Percentiles rank a stretch among this genome's conserved stretches.
These are phyloP conservation scores for Hippocampus zosterae DNA, from an alignment of 2,113 vertebrate genomes.

Conservation along the genomic window DNA sequence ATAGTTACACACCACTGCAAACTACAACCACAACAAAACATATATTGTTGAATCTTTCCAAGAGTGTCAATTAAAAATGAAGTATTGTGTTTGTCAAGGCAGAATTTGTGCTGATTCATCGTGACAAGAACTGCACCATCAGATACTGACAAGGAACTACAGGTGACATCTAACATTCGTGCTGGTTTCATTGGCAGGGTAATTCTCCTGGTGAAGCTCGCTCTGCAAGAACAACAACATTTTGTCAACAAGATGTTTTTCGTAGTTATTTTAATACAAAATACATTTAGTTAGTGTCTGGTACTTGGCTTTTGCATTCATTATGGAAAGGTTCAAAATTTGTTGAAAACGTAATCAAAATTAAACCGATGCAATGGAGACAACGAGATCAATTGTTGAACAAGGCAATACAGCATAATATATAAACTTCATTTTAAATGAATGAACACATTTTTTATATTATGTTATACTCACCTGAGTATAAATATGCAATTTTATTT, in stretches of 20 bases:
- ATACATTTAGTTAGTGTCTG: background rate
- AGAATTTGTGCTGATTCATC: background rate
- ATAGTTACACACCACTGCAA: background rate
- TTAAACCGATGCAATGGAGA: background rate
- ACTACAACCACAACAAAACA: background rate
- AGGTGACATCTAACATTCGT: conserved; percentile 48
- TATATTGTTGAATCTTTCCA: background rate
- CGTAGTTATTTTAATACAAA: background rate
- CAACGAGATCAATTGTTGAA: background rate
- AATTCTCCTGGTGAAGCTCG: conserved; percentile 37
- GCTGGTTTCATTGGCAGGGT: conserved; percentile 6
- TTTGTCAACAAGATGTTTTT: fast-evolving
- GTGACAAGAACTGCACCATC: background rate
- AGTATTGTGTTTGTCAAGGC: background rate
- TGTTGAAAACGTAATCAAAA: background rate
- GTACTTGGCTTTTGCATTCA: background rate
- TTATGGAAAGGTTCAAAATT: background rate
- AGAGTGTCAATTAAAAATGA: background rate
- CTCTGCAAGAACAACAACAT: conserved; percentile 35
- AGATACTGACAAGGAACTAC: conserved; percentile 42
- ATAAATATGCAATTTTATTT: no score
- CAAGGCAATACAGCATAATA: background rate
- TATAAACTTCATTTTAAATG: no score
- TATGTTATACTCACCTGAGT: no score
- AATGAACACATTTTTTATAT: background rate